A percentile compares a stretch with the other conserved stretches of the same genome.
phyloP scores from a whole-genome alignment of 2,888 invertebrate genomes.

The Lacanobia oleracea region DNA sequence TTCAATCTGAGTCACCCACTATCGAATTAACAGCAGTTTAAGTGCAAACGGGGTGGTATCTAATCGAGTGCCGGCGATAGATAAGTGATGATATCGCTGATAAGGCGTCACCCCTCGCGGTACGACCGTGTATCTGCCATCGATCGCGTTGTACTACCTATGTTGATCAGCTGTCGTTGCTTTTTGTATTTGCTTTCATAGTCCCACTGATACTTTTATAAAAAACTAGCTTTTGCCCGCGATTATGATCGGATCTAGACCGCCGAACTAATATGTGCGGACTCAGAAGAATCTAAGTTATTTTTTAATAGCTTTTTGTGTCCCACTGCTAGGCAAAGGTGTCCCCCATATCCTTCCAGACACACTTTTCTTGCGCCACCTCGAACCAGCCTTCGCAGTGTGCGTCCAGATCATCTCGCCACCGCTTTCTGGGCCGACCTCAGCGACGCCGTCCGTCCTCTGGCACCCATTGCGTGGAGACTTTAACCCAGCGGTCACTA shows the following conservation, averaged over 20 bases:
- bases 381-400: too few relatives aligned
- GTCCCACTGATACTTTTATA: too few relatives aligned
- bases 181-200: constrained; percentile 9
- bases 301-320: too few relatives aligned
- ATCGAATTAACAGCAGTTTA: constrained; percentile 56
- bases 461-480: too few relatives aligned
- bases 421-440: too few relatives aligned
- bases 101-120: constrained; percentile 49
- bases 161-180: constrained; percentile 46
- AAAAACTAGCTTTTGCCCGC: too few relatives aligned
- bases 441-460: too few relatives aligned
- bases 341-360: too few relatives aligned
- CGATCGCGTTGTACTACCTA: constrained; percentile 40
- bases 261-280: not conserved
- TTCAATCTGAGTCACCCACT: constrained; percentile 49
- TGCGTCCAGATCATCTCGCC: too few relatives aligned
- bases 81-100: constrained; percentile 42
- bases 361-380: too few relatives aligned
- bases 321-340: too few relatives aligned
- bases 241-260: not conserved
- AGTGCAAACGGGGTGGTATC: constrained; percentile 46
- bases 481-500: too few relatives aligned
- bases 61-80: constrained; percentile 43
- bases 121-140: constrained; percentile 20
- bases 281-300: not conserved